Percentiles rank a stretch among this genome's conserved stretches.
phyloP scores from a whole-genome alignment of 2,888 invertebrate species.

The Rhodophaea formosa region DNA sequence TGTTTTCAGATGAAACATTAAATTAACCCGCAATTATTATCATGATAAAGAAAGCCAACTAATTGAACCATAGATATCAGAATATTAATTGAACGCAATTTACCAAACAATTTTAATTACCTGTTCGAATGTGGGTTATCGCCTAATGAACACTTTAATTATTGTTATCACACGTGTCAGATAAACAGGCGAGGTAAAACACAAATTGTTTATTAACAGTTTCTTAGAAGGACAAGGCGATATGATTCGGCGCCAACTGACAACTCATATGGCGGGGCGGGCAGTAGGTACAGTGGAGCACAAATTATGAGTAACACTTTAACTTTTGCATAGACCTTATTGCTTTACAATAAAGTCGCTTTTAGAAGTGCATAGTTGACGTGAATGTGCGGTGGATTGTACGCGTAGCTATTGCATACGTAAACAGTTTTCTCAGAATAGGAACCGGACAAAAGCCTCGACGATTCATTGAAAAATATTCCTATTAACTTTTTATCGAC shows the following conservation, averaged over 20 bases:
- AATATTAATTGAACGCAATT: too few relatives aligned
- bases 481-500: not conserved
- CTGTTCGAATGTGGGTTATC: not conserved
- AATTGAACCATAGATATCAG: too few relatives aligned
- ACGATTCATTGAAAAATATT: not conserved
- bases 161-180: constrained; percentile 2
- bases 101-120: constrained; percentile 1
- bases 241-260: constrained; percentile 2
- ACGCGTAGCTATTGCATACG: not conserved
- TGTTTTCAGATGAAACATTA: too few relatives aligned
- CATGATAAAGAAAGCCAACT: too few relatives aligned
- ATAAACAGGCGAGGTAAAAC: not conserved
- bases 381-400: too few relatives aligned
- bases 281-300: not conserved
- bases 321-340: too few relatives aligned
- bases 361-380: too few relatives aligned
- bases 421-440: not conserved
- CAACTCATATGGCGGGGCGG: constrained; percentile 1
- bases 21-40: too few relatives aligned
- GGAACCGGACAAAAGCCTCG: not conserved
- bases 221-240: constrained; percentile 6
- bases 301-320: too few relatives aligned
- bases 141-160: not conserved
- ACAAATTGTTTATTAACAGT: constrained; percentile 4
- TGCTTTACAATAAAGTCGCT: too few relatives aligned